Evolutionary conservation across 2,113 vertebrate species (phyloP).

Genomic region (Aramus guarauna): DNA sequence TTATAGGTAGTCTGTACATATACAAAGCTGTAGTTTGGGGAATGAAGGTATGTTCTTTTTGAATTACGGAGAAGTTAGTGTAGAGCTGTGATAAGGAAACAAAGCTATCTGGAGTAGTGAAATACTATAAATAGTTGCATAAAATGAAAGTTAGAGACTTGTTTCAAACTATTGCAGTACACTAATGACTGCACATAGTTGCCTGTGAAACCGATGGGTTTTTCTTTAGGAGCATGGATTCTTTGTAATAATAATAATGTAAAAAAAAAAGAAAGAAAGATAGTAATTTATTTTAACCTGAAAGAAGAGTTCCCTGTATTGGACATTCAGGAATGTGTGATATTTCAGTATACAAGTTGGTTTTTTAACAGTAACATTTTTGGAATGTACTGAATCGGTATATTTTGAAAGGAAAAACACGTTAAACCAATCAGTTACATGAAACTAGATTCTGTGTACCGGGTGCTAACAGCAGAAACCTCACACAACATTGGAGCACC

Average conservation of each 20-base stretch:
- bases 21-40: not conserved
- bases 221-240: not conserved
- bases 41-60: not conserved
- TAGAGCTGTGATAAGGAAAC: not conserved
- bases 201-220: not conserved
- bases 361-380: not conserved
- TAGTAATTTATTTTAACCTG: not conserved
- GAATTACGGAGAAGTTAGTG: not conserved
- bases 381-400: not conserved
- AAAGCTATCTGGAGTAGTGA: not conserved
- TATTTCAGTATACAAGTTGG: not conserved
- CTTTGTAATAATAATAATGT: not conserved
- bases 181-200: not conserved
- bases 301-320: not conserved
- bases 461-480: conserved; percentile 36
- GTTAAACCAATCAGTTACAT: conserved; percentile 7
- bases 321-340: not conserved
- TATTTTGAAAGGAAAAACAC: conserved; percentile 12
- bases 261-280: no score
- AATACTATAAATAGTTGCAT: not conserved
- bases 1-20: not conserved
- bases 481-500: not conserved
- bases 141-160: not conserved
- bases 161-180: not conserved
- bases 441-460: not conserved